phyloP scores from a whole-genome alignment of 2,797 vertebrate species.

The Bradypus variegatus region DNA sequence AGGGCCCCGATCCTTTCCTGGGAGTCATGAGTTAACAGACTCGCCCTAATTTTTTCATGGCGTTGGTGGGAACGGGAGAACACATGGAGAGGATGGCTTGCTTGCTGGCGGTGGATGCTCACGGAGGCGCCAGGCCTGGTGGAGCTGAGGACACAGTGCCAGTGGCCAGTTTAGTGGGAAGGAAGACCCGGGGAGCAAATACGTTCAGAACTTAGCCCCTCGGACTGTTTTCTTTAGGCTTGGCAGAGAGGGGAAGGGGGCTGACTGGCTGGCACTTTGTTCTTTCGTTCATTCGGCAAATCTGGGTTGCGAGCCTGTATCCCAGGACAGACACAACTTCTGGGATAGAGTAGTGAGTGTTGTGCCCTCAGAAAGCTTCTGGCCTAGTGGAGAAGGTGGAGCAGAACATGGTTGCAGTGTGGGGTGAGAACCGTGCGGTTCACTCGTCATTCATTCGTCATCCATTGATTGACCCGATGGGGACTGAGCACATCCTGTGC shows the following conservation, averaged over 20 bases:
- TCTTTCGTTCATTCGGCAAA: neutral
- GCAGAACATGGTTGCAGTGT: rapidly evolving
- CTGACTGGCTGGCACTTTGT: neutral
- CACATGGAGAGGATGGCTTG: neutral
- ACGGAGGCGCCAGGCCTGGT: neutral
- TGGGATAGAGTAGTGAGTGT: neutral
- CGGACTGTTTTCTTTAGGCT: neutral
- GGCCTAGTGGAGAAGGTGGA: neutral
- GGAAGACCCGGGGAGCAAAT: neutral
- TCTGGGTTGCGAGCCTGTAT: neutral
- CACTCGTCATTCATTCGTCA: neutral
- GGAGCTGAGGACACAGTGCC: neutral
- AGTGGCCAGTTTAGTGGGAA: rapidly evolving
- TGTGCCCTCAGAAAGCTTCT: neutral
- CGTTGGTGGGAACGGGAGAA: neutral
- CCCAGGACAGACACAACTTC: too few relatives aligned
- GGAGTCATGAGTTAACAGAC: neutral
- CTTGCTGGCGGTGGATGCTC: neutral
- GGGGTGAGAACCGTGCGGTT: rapidly evolving
- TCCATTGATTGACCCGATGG: neutral
- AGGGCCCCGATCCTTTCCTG: neutral
- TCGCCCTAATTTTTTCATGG: neutral
- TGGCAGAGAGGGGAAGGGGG: neutral
- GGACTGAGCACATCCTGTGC: rapidly evolving
- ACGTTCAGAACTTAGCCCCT: too few relatives aligned